Evolutionary conservation across 2,113 vertebrate genomes (phyloP).

Genomic region (Gracilinanus agilis): DNA sequence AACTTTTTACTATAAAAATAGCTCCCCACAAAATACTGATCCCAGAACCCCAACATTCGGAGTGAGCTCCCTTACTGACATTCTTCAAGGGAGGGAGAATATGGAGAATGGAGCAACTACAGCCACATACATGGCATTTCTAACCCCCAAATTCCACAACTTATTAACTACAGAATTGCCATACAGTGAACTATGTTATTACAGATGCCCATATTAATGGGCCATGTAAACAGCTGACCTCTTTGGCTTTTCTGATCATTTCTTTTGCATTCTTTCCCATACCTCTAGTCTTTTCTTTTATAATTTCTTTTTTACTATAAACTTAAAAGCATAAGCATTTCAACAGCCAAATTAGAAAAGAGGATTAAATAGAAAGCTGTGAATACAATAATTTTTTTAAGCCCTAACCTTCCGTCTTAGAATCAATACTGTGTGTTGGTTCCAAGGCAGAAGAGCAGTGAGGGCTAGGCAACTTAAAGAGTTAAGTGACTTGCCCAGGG

Average conservation of each 20-base stretch:
- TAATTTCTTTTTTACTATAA: neutral
- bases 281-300: neutral
- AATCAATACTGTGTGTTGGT: too few species aligned
- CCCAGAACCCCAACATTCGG: neutral
- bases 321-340: neutral
- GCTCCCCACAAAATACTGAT: neutral
- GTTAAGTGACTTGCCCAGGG: too few species aligned
- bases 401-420: too few species aligned
- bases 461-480: too few species aligned
- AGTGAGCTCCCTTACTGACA: neutral
- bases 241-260: neutral
- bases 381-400: neutral
- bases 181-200: neutral
- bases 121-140: neutral
- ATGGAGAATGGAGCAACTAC: neutral
- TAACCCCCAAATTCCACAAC: neutral
- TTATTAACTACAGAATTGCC: neutral
- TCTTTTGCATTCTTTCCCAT: neutral
- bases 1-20: slow-evolving; percentile 42
- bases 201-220: neutral
- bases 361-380: neutral
- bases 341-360: neutral
- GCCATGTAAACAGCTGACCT: neutral
- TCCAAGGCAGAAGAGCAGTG: too few species aligned
- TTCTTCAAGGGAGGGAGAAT: neutral